phyloP scores from a whole-genome alignment of 2,797 vertebrate genomes.

The Pangasius djambal region DNA sequence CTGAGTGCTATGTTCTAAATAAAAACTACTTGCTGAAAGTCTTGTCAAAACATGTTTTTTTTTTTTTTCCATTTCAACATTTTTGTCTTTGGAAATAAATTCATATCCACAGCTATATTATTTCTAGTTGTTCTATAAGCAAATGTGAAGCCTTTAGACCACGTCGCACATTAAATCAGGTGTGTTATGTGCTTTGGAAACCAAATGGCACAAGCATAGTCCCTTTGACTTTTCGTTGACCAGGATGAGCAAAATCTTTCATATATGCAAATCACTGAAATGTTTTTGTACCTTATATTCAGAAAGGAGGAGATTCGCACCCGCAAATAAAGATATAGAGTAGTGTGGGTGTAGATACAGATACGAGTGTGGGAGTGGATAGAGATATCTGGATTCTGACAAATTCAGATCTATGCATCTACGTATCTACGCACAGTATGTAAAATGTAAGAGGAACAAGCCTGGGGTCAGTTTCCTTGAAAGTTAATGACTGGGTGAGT shows the following conservation, averaged over 20 bases:
- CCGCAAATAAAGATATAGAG: not conserved
- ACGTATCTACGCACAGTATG: not conserved
- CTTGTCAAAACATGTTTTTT: not conserved
- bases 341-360: not conserved
- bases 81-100: not conserved
- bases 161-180: not conserved
- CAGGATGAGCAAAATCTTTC: not conserved
- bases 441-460: constrained; percentile 4
- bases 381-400: not conserved
- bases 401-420: not conserved
- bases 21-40: not conserved
- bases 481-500: constrained; percentile 5
- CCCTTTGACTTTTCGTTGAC: not conserved
- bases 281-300: not conserved
- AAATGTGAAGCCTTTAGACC: not conserved
- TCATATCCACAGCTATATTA: not conserved
- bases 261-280: not conserved
- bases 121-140: not conserved
- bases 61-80: not conserved
- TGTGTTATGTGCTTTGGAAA: not conserved
- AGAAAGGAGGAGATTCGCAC: not conserved
- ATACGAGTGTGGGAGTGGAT: not conserved
- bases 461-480: constrained; percentile 18
- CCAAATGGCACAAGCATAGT: not conserved
- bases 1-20: not conserved